These are phyloP conservation scores for Cirrhinus molitorella DNA, from an alignment of 2,797 vertebrate genomes.

Conservation along the genomic window DNA sequence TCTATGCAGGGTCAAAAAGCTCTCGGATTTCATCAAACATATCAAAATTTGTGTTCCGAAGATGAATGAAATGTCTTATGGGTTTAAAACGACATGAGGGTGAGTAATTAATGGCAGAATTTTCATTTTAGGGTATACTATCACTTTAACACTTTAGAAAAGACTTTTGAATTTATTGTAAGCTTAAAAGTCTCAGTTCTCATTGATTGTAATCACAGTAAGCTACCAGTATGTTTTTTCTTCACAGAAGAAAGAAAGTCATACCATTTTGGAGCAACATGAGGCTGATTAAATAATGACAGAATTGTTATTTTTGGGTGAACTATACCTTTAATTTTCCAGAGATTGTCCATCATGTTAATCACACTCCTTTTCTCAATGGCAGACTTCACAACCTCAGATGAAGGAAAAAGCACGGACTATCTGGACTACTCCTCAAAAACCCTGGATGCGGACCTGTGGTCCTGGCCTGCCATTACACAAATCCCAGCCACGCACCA, in stretches of 20 bases:
- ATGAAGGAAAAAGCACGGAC: constrained; percentile 59
- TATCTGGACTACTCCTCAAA: constrained; percentile 75
- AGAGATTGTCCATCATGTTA: constrained; percentile 23
- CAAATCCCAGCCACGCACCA: constrained; percentile 73
- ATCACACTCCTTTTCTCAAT: constrained; percentile 50
- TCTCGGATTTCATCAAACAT: too few species aligned
- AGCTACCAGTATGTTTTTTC: background rate
- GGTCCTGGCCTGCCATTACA: constrained; percentile 61
- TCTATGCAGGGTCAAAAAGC: too few species aligned
- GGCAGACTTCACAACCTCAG: constrained; percentile 68
- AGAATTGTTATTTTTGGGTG: constrained; percentile 10
- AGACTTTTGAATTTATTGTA: background rate
- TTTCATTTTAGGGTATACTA: too few species aligned
- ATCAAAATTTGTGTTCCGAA: too few species aligned
- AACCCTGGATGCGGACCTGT: constrained; percentile 67
- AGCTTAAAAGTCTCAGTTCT: background rate
- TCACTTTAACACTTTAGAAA: background rate
- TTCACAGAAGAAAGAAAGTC: constrained; percentile 12
- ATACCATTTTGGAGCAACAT: constrained; percentile 23
- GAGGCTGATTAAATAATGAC: constrained; percentile 17
- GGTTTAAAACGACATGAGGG: too few species aligned
- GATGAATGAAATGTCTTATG: too few species aligned
- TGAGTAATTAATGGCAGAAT: too few species aligned
- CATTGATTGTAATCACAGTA: background rate
- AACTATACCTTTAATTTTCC: constrained; percentile 17